These are phyloP conservation scores for Cerceris ruficornis DNA, from an alignment of 2,888 invertebrate genomes.

Conservation along the genomic window DNA sequence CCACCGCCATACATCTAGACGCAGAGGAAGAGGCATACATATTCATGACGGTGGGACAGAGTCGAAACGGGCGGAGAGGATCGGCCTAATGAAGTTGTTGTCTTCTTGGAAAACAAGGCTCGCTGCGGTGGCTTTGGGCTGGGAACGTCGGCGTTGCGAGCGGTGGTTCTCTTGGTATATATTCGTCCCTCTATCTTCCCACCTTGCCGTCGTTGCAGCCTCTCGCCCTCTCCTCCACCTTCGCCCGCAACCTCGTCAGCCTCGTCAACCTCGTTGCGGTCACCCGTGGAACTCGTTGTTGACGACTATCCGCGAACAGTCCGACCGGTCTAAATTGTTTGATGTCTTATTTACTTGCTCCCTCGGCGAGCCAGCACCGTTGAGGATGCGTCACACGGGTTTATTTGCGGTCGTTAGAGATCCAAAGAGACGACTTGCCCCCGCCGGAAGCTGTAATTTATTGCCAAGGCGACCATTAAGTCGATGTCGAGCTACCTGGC, in stretches of 20 bases:
- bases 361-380: constrained; percentile 29
- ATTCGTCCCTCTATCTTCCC: constrained; percentile 62
- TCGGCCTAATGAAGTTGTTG: constrained; percentile 80
- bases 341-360: constrained; percentile 78
- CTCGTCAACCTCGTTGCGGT: constrained; percentile 57
- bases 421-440: constrained; percentile 50
- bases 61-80: constrained; percentile 75
- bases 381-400: constrained; percentile 70
- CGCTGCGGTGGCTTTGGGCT: constrained; percentile 70
- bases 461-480: constrained; percentile 30
- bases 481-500: constrained; percentile 25
- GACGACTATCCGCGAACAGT: constrained; percentile 57
- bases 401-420: constrained; percentile 72
- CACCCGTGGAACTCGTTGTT: constrained; percentile 52
- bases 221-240: constrained; percentile 38
- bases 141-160: constrained; percentile 52
- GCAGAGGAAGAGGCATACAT: constrained; percentile 68
- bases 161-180: too few relatives aligned
- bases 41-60: constrained; percentile 76
- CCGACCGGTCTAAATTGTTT: constrained; percentile 73
- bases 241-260: constrained; percentile 62
- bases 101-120: constrained; percentile 78
- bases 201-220: constrained; percentile 51
- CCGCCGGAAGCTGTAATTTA: constrained; percentile 52
- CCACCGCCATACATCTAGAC: constrained; percentile 51